phyloP scores from a whole-genome alignment of 2,113 vertebrate genomes.

The Coptodon bakossiorum region DNA sequence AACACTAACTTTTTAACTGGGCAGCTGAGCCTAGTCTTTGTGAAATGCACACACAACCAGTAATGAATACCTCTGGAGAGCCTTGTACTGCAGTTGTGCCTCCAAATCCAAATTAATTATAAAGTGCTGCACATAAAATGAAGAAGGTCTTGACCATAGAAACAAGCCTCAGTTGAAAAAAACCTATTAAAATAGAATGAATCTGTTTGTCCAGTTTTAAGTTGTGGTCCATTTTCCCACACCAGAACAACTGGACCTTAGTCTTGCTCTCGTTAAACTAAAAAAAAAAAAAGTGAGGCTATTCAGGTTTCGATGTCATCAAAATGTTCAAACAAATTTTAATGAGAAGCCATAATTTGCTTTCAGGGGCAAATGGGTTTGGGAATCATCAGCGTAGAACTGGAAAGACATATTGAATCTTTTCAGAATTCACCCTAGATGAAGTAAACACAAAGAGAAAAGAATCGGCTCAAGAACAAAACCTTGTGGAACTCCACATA shows the following conservation, averaged over 20 bases:
- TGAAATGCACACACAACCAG: background rate
- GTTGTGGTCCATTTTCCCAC: accelerated
- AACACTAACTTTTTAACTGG: background rate
- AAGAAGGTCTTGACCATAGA: background rate
- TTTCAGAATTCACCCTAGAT: background rate
- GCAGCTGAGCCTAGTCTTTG: background rate
- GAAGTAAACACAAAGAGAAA: background rate
- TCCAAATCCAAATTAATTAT: background rate
- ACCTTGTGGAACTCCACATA: background rate
- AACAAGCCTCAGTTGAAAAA: background rate
- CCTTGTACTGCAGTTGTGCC: background rate
- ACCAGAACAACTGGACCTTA: background rate
- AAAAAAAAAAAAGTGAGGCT: background rate
- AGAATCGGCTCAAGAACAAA: background rate
- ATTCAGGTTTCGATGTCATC: background rate
- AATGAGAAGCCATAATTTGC: background rate
- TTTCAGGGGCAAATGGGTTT: background rate
- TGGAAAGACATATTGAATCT: background rate
- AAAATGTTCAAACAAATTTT: background rate
- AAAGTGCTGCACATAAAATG: background rate
- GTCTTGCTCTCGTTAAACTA: background rate
- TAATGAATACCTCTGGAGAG: background rate
- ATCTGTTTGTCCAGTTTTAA: background rate
- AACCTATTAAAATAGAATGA: background rate
- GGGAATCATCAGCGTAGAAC: background rate